Percentiles rank a stretch among this genome's conserved stretches.
These are phyloP conservation scores for Chelidonichthys spinosus DNA, from an alignment of 2,797 vertebrate species.

Conservation along the genomic window DNA sequence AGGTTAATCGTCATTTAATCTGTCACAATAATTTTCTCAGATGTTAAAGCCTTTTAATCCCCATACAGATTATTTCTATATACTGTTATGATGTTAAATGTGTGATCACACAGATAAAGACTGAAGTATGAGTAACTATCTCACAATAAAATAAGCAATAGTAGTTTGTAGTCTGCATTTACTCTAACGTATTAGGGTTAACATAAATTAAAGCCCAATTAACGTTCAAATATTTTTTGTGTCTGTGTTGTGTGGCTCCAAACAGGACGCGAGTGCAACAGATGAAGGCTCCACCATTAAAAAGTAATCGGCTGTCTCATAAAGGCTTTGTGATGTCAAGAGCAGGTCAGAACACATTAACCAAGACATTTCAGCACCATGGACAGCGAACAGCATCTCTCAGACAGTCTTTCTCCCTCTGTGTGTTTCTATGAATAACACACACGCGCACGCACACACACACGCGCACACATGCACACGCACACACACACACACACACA, in stretches of 20 bases:
- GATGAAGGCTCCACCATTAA: constrained; percentile 37
- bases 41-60: not conserved
- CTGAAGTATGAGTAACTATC: not conserved
- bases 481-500: not conserved
- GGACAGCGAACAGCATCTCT: constrained; percentile 37
- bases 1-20: constrained; percentile 3
- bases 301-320: constrained; percentile 38
- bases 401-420: not conserved
- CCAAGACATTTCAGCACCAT: constrained; percentile 42
- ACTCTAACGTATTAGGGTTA: not conserved
- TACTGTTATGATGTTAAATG: not conserved
- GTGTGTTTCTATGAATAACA: not conserved
- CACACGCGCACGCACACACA: not conserved
- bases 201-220: not conserved
- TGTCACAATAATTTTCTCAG: not conserved
- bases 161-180: not conserved
- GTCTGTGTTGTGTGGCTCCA: not conserved
- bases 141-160: not conserved
- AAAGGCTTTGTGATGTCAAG: constrained; percentile 16
- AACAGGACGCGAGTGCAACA: constrained; percentile 5
- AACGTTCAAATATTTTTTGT: constrained; percentile 1
- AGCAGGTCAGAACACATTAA: constrained; percentile 26
- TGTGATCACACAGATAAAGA: not conserved
- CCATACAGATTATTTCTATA: not conserved
- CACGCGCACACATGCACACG: not conserved